phyloP scores from a whole-genome alignment of 2,888 invertebrate genomes.

The Hirtodrosophila cameraria region DNA sequence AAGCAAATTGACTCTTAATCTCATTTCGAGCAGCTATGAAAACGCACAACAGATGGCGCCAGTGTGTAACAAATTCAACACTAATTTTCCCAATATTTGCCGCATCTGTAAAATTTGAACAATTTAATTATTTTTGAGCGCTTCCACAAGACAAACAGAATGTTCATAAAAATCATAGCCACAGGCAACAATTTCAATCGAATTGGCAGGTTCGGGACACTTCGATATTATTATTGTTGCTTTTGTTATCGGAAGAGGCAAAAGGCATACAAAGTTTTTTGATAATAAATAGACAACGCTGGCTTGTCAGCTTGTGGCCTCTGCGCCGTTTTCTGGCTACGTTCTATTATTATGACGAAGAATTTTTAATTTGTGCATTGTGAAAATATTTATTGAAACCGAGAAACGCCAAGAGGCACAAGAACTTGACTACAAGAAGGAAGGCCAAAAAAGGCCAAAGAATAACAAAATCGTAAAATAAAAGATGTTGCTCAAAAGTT shows the following conservation, averaged over 20 bases:
- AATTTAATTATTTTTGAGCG: conserved; percentile 72
- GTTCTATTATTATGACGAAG: conserved; percentile 63
- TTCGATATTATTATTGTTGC: conserved; percentile 35
- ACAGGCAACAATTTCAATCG: conserved; percentile 76
- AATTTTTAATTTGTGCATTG: conserved; percentile 80
- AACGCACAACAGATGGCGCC: conserved; percentile 42
- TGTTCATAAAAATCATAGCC: conserved; percentile 76
- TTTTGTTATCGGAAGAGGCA: conserved; percentile 52
- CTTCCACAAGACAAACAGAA: conserved; percentile 60
- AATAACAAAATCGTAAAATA: conserved; percentile 37
- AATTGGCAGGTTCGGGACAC: conserved; percentile 60
- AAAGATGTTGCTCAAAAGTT: not conserved
- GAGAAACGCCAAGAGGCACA: conserved; percentile 60
- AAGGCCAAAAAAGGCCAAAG: conserved; percentile 20
- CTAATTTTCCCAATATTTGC: conserved; percentile 42
- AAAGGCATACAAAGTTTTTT: conserved; percentile 64
- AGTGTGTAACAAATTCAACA: conserved; percentile 2
- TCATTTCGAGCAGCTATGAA: not conserved
- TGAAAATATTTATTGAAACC: conserved; percentile 79
- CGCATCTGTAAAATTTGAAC: conserved; percentile 59
- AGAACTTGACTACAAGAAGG: conserved; percentile 43
- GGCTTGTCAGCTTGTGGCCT: conserved; percentile 42
- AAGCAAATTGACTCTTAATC: no score
- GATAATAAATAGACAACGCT: conserved; percentile 64
- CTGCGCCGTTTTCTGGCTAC: conserved; percentile 28